phyloP scores from a whole-genome alignment of 2,797 vertebrate species.

The Poeciliopsis presidionis region DNA sequence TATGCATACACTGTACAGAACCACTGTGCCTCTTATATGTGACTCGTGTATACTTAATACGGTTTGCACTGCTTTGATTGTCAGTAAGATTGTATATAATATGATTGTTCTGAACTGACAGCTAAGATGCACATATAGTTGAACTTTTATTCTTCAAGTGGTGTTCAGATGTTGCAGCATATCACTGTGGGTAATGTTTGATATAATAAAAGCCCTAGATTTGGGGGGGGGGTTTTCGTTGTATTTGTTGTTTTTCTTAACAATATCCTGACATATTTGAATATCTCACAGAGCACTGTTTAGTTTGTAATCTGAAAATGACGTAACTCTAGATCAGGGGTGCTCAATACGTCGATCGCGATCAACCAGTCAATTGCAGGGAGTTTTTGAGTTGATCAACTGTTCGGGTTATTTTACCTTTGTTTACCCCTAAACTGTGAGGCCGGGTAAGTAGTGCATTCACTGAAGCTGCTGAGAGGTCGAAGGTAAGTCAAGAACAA shows the following conservation, averaged over 20 bases:
- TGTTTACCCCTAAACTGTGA: background rate
- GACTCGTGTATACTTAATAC: conserved; percentile 16
- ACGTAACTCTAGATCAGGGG: background rate
- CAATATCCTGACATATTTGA: background rate
- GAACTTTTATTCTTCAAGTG: conserved; percentile 9
- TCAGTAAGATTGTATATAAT: conserved; percentile 31
- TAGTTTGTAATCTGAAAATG: background rate
- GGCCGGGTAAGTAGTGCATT: background rate
- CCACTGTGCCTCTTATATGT: conserved; percentile 29
- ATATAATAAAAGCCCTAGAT: background rate
- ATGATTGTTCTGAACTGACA: conserved; percentile 35
- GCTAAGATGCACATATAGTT: conserved; percentile 39
- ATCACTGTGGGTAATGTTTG: background rate
- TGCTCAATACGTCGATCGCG: no score
- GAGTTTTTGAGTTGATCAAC: no score
- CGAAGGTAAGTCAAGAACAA: background rate
- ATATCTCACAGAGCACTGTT: background rate
- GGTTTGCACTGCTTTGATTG: conserved; percentile 56
- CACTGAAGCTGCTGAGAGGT: background rate
- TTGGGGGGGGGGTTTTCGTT: background rate
- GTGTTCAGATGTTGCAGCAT: conserved; percentile 16
- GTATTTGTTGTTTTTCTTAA: background rate
- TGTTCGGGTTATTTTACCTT: no score
- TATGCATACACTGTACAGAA: conserved; percentile 24
- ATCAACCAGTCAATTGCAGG: no score